Evolutionary conservation across 1,140 invertebrate genomes (phyloP).

Genomic region (Wasmannia auropunctata): DNA sequence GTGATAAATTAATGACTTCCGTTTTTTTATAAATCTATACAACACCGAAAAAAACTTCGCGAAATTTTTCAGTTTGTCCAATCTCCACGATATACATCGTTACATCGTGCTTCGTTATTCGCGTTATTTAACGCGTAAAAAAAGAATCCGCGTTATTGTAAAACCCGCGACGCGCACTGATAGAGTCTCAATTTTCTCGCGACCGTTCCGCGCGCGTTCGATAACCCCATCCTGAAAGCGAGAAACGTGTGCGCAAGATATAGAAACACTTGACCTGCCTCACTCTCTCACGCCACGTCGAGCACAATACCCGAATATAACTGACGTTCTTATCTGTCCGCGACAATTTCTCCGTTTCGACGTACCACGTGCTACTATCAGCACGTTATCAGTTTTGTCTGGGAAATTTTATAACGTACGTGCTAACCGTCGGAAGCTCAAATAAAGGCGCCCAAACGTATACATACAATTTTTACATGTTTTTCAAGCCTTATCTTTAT

Average conservation of each 20-base stretch:
- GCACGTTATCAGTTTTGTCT: constrained; percentile 44
- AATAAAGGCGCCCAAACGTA: neutral
- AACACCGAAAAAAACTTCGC: neutral
- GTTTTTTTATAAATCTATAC: neutral
- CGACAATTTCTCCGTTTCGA: constrained; percentile 61
- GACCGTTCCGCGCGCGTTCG: constrained; percentile 3
- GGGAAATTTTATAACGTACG: constrained; percentile 14
- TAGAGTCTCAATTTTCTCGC: constrained; percentile 37
- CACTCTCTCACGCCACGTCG: constrained; percentile 55
- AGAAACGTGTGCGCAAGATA: constrained; percentile 62
- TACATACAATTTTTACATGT: neutral
- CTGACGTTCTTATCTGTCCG: constrained; percentile 63
- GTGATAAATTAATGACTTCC: neutral
- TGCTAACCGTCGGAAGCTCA: neutral
- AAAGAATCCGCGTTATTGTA: neutral
- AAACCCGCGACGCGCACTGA: neutral
- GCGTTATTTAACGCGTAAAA: neutral
- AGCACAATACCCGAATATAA: constrained; percentile 71
- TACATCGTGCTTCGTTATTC: neutral
- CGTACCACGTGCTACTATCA: constrained; percentile 23
- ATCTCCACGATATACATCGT: neutral
- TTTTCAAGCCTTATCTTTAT: neutral
- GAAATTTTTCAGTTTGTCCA: neutral
- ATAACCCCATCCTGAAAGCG: constrained; percentile 51
- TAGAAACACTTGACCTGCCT: constrained; percentile 70